Conservation (phyloP, 2,888 invertebrate genomes). For the Pteria penguin region DNA sequence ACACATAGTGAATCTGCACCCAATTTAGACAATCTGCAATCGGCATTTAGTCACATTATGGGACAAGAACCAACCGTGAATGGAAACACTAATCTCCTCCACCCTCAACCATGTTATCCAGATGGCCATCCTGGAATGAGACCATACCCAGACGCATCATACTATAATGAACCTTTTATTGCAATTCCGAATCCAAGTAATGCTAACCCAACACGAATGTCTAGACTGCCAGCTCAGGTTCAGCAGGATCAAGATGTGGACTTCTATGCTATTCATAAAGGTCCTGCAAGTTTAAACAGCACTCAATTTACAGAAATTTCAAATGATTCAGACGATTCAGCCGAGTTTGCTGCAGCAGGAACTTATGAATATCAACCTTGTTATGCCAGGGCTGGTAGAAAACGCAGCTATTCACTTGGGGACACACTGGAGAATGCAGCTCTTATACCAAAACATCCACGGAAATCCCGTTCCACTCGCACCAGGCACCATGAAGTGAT, state of each 20-base stretch:
- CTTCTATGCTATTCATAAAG: not conserved
- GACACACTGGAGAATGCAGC: no score
- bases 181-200: not conserved
- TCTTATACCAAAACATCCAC: not conserved
- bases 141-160: not conserved
- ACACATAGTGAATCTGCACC: not conserved
- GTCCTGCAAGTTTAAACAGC: not conserved
- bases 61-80: not conserved
- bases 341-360: not conserved
- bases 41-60: not conserved
- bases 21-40: not conserved
- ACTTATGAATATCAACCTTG: not conserved
- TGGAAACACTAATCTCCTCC: not conserved
- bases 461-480: not conserved
- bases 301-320: not conserved
- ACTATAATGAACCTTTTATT: not conserved
- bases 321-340: not conserved
- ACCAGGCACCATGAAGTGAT: not conserved
- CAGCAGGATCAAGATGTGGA: not conserved
- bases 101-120: not conserved
- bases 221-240: not conserved
- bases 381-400: no score
- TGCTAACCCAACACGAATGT: not conserved
- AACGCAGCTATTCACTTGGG: no score
- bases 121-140: not conserved